A percentile compares a stretch with the other conserved stretches of the same genome.
These are phyloP conservation scores for Dryoscopus gambensis DNA, from an alignment of 2,113 vertebrate genomes.

Conservation along the genomic window DNA sequence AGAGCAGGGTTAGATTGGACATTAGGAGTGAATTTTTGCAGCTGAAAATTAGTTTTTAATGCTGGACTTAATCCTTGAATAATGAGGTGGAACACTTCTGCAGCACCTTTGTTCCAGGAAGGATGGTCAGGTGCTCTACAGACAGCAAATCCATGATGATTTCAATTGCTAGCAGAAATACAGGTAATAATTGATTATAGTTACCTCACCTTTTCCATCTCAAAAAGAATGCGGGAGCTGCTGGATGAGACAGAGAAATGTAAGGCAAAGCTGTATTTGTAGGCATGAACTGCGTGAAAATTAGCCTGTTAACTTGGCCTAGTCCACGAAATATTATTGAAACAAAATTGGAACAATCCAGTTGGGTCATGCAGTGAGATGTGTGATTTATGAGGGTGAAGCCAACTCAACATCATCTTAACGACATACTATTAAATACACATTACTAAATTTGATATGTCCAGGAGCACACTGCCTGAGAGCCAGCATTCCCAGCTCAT, in stretches of 20 bases:
- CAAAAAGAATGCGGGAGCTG: background rate
- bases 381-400: conserved; percentile 12
- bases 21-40: background rate
- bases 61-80: background rate
- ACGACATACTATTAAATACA: background rate
- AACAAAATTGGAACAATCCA: background rate
- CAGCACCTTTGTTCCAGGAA: background rate
- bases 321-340: background rate
- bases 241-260: background rate
- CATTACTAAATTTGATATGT: background rate
- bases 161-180: background rate
- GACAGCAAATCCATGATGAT: background rate
- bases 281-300: background rate
- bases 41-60: background rate
- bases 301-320: background rate
- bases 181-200: background rate
- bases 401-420: background rate
- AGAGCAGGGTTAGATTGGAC: background rate
- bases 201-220: background rate
- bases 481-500: background rate
- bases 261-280: background rate
- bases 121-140: background rate
- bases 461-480: background rate
- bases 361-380: background rate
- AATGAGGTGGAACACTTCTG: background rate